Percentiles rank a stretch among this genome's conserved stretches.
These are phyloP conservation scores for Synanceia verrucosa DNA, from an alignment of 2,797 vertebrate species.

Conservation along the genomic window DNA sequence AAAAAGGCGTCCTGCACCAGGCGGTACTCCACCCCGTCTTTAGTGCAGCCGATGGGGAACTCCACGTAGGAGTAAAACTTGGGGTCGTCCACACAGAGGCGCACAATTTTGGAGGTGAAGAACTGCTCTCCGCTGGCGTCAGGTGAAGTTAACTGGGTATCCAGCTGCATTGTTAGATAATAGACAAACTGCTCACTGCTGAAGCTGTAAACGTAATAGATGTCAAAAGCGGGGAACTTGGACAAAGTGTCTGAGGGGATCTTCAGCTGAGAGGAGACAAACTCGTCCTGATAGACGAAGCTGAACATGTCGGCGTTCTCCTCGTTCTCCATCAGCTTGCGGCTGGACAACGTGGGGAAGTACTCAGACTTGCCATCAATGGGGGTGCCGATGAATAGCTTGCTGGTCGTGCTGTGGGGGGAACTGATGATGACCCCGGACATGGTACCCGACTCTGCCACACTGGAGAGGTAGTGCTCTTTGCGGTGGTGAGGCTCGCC, in stretches of 20 bases:
- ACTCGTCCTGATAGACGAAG: conserved; percentile 99
- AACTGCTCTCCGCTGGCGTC: conserved; percentile 97
- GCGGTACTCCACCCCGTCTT: conserved; percentile 96
- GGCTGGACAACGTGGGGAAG: conserved; percentile 96
- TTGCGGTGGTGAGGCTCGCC: conserved; percentile 98
- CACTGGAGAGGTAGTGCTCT: conserved; percentile 98
- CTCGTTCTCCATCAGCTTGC: conserved; percentile 95
- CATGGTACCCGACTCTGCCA: conserved; percentile 96
- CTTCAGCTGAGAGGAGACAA: conserved; percentile 98
- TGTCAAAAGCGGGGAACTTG: conserved; percentile 97
- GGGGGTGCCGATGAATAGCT: conserved; percentile 96
- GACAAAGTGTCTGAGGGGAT: conserved; percentile 98
- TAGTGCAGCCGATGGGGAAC: conserved; percentile 96
- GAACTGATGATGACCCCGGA: conserved; percentile 96
- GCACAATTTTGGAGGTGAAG: conserved; percentile 98
- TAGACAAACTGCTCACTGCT: conserved; percentile 99
- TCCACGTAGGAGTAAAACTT: conserved; percentile 99
- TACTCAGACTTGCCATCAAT: conserved; percentile 98
- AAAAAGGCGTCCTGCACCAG: conserved; percentile 96
- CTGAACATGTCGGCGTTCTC: conserved; percentile 99
- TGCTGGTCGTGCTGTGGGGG: conserved; percentile 86
- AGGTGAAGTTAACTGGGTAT: conserved; percentile 95
- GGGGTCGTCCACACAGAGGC: conserved; percentile 95
- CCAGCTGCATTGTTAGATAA: conserved; percentile 96
- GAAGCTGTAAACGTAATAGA: conserved; percentile 98